Percentiles rank a stretch among this genome's conserved stretches.
These are phyloP conservation scores for Isoperla grammatica DNA, from an alignment of 2,888 invertebrate species.

Conservation along the genomic window DNA sequence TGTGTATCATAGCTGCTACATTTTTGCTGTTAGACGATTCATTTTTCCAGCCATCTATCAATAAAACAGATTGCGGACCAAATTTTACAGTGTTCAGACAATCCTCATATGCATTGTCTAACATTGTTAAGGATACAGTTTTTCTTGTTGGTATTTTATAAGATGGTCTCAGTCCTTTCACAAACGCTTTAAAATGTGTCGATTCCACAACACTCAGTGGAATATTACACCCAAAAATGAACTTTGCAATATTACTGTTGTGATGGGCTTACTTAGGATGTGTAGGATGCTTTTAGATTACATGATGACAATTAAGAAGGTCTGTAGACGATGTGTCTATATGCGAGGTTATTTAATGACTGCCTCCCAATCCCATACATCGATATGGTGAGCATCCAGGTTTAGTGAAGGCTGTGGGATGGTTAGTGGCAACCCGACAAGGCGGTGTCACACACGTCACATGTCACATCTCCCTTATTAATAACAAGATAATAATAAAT, in stretches of 20 bases:
- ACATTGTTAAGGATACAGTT: background rate
- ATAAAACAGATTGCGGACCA: conserved; percentile 3
- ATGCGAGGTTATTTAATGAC: no score
- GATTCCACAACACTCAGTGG: conserved; percentile 11
- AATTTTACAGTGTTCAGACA: background rate
- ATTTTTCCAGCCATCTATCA: conserved; percentile 11
- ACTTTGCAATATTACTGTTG: background rate
- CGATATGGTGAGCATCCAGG: no score
- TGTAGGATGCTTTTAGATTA: no score
- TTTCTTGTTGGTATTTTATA: conserved; percentile 2
- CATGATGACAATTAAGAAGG: no score
- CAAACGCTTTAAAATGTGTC: background rate
- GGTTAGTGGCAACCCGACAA: no score
- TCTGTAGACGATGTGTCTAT: no score
- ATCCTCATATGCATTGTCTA: background rate
- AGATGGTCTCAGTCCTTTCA: background rate
- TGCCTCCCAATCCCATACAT: no score
- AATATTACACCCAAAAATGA: conserved; percentile 9
- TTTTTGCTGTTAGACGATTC: conserved; percentile 1
- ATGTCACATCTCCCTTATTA: no score
- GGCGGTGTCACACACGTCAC: no score
- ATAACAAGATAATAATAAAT: no score
- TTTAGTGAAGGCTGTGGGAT: no score
- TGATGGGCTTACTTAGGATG: no score
- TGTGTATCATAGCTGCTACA: conserved; percentile 8